Percentiles rank a stretch among this genome's conserved stretches.
phyloP scores from a whole-genome alignment of 2,113 vertebrate species.

The Phyllostomus hastatus region DNA sequence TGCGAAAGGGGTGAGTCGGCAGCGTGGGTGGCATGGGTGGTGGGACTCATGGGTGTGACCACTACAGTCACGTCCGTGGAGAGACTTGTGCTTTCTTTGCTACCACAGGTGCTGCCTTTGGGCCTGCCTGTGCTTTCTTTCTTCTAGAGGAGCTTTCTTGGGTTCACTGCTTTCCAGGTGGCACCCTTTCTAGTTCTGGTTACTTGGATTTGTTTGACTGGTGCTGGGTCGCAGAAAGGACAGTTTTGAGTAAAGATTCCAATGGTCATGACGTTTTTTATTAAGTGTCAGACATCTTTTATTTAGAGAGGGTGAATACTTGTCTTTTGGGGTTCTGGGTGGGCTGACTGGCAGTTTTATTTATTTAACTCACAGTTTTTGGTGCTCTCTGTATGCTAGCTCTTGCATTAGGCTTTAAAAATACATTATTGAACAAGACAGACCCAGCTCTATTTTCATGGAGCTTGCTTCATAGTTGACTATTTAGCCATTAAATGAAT shows the following conservation, averaged over 20 bases:
- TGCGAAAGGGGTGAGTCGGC: conserved; percentile 91
- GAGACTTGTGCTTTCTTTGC: not conserved
- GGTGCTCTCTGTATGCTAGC: not conserved
- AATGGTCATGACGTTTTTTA: not conserved
- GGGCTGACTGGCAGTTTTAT: not conserved
- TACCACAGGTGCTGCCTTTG: not conserved
- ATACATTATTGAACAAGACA: not conserved
- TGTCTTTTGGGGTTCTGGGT: not conserved
- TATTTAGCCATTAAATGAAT: not conserved
- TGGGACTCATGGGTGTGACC: too few species aligned
- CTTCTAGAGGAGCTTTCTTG: not conserved
- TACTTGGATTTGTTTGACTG: not conserved
- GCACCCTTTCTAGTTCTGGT: not conserved
- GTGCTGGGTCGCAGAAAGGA: not conserved
- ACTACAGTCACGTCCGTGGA: accelerated
- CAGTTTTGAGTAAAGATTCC: not conserved
- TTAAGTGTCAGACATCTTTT: not conserved
- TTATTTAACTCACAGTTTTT: not conserved
- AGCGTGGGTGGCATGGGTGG: accelerated
- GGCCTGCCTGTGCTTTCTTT: not conserved
- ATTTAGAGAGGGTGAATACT: not conserved
- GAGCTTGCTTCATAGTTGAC: not conserved
- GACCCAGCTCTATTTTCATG: not conserved
- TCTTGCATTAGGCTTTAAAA: not conserved
- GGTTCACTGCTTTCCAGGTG: not conserved